Base-by-base conservation (phyloP, 2,888 invertebrate genomes). In the Ochlodes sylvanus region DNA sequence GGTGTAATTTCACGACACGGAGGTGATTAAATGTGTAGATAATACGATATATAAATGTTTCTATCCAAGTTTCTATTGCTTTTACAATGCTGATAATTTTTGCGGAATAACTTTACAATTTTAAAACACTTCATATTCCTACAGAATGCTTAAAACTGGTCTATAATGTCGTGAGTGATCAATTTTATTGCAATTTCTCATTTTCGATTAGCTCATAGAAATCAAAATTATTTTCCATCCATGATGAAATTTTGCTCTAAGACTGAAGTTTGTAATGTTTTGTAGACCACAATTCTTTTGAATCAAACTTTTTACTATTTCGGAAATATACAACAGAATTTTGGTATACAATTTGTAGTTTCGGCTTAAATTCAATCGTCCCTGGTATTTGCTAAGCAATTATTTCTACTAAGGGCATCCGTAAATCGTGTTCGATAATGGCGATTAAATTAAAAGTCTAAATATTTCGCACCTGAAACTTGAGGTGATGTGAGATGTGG, bases 251-350 rank as follows among this genome's bases (percentile, higher is more conserved):
- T 32, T 57, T 64, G 17, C 47, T 34, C 64, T 63, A 64, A 64
- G 64, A 64, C 64, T 64, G 64, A 64, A 27, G 14, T 63, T 56
- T 57, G 56, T 34, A 63, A 63, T 38, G 15, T 63, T 63, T 64
- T 56, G 56, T 57, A 57, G 64, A 57, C 63, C 56, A 56, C 56
- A 64, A 57, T 47, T 56, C 7, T 64, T 56, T 56, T 56, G 55
- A 44, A 63, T n/a, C 54, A 10, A 54, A 7, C 21, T 56, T 54
- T 47, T 17, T 44, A 42, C 27, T 10, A 41, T 63, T 42, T 63
- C 54, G 54, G 42, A 55, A 7, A 12, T 61, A n/a, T 62, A 38
- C 50, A 12, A 50, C 50, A 50, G 10, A 50, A 19, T 19, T 38
- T 38, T 50, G 50, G 50, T 19, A 19, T 19, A 10, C 1, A 10